Percentiles rank a stretch among this genome's conserved stretches.
Conservation (phyloP, 2,113 vertebrate species). For the Tiliqua scincoides region DNA sequence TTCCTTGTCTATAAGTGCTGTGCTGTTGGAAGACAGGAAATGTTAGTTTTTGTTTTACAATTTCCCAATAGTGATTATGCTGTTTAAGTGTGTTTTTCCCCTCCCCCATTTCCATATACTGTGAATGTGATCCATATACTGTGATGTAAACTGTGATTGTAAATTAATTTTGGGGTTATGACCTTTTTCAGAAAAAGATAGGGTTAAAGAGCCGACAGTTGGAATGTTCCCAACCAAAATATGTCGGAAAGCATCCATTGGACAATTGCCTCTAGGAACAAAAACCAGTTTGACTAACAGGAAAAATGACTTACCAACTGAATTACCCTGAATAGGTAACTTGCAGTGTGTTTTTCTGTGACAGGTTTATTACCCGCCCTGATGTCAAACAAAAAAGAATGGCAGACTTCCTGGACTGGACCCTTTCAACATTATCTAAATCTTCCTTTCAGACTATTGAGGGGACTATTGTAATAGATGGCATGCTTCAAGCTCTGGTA, state of each 20-base stretch:
- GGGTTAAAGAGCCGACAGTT: neutral
- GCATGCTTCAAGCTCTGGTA: conserved; percentile 93
- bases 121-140: neutral
- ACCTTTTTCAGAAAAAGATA: conserved; percentile 27
- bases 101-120: neutral
- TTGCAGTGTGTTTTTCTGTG: neutral
- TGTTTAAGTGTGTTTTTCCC: neutral
- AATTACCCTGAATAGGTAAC: neutral
- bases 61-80: neutral
- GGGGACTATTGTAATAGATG: conserved; percentile 84
- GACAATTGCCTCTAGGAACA: conserved; percentile 32
- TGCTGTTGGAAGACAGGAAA: neutral
- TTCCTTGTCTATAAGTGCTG: neutral
- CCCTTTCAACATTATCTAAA: conserved; percentile 81
- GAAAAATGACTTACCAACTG: neutral
- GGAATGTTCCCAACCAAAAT: neutral
- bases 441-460: conserved; percentile 81
- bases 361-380: conserved; percentile 92
- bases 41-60: neutral
- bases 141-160: neutral
- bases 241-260: neutral
- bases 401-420: conserved; percentile 92
- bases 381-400: conserved; percentile 90
- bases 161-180: conserved; percentile 35
- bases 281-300: conserved; percentile 11